phyloP scores from a whole-genome alignment of 1,140 invertebrate species.

The Halictus rubicundus region DNA sequence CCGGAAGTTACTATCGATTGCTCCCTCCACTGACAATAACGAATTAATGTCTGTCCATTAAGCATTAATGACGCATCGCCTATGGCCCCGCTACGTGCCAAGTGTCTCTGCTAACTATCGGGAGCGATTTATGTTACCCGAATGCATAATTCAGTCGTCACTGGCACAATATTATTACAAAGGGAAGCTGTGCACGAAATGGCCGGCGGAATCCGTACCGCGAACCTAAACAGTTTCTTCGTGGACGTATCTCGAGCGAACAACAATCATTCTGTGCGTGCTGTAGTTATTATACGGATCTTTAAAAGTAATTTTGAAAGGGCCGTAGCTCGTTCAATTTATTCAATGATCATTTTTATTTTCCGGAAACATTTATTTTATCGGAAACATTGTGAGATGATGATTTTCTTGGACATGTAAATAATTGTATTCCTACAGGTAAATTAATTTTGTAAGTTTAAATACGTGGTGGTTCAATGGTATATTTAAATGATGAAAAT shows the following conservation, averaged over 20 bases:
- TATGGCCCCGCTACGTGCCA: slow-evolving; percentile 25
- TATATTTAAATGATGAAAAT: too few relatives aligned
- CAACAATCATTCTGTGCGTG: too few relatives aligned
- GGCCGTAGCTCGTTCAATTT: too few relatives aligned
- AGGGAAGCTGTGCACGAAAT: background rate
- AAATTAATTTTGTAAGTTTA: too few relatives aligned
- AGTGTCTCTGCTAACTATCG: slow-evolving; percentile 56
- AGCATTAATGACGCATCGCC: slow-evolving; percentile 62
- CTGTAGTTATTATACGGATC: too few relatives aligned
- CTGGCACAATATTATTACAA: slow-evolving; percentile 41
- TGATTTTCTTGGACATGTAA: too few relatives aligned
- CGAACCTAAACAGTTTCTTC: background rate
- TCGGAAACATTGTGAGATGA: too few relatives aligned
- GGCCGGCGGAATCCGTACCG: background rate
- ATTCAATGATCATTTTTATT: too few relatives aligned
- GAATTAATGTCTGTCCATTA: slow-evolving; percentile 62
- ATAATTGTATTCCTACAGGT: too few relatives aligned
- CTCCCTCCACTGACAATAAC: slow-evolving; percentile 52
- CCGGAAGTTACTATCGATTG: slow-evolving; percentile 40
- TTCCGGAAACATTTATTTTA: too few relatives aligned
- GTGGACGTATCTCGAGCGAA: background rate
- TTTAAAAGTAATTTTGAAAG: too few relatives aligned
- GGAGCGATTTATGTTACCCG: slow-evolving; percentile 51
- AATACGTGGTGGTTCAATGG: too few relatives aligned
- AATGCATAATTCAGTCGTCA: slow-evolving; percentile 57